Percentiles rank a stretch among this genome's conserved stretches.
Conservation (phyloP, 2,797 vertebrate species). For the Heteromormyrus szaboi region DNA sequence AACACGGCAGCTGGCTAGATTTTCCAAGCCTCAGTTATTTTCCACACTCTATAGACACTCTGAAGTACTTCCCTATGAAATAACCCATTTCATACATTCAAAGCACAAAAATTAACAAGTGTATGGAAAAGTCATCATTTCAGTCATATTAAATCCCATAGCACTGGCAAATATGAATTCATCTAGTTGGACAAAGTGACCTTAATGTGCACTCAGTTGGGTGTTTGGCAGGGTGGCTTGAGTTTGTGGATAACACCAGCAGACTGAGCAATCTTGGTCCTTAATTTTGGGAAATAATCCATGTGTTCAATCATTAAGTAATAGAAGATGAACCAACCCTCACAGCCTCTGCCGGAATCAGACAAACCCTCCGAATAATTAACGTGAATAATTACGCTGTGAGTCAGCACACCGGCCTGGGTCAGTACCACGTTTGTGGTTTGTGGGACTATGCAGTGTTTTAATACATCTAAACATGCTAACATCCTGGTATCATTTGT, state of each 20-base stretch:
- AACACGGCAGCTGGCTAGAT: background rate
- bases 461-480: background rate
- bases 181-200: background rate
- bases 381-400: background rate
- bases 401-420: background rate
- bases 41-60: background rate
- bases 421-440: background rate
- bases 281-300: background rate
- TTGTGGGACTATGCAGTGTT: background rate
- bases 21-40: background rate
- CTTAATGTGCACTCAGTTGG: background rate
- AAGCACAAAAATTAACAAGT: background rate
- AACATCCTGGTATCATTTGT: background rate
- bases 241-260: background rate
- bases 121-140: background rate
- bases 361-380: background rate
- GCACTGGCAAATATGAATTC: background rate
- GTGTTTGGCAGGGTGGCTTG: background rate
- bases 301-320: background rate
- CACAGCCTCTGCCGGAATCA: background rate
- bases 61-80: background rate
- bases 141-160: background rate
- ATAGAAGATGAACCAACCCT: background rate
- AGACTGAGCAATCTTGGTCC: background rate
- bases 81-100: background rate